Percentiles rank a stretch among this genome's conserved stretches.
Conservation (phyloP, 2,113 vertebrate genomes). For the Muntiacus muntjak region DNA sequence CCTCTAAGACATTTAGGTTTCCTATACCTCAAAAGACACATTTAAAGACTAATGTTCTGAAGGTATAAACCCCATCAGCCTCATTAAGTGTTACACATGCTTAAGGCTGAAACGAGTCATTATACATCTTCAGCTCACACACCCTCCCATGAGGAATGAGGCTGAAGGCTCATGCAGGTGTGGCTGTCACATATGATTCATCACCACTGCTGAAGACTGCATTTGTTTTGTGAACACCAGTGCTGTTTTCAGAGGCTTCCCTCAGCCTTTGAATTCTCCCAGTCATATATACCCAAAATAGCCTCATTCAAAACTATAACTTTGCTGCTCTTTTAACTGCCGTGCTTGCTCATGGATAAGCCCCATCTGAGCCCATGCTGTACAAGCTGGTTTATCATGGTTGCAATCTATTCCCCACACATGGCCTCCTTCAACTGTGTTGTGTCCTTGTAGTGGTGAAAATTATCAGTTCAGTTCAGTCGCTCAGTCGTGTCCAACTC, state of each 20-base stretch:
- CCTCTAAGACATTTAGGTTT: neutral
- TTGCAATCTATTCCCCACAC: neutral
- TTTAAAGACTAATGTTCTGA: neutral
- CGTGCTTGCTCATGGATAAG: neutral
- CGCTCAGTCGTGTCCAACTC: no score
- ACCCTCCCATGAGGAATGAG: neutral
- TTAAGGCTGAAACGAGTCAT: neutral
- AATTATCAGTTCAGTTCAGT: neutral
- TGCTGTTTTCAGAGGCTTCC: neutral
- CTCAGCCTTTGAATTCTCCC: neutral
- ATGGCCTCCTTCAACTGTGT: neutral
- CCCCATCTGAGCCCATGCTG: neutral
- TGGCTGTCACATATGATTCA: neutral
- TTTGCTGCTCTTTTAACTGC: neutral
- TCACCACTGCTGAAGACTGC: neutral
- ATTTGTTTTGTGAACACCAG: neutral
- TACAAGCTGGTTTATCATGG: neutral
- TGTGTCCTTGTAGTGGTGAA: neutral
- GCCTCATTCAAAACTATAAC: neutral
- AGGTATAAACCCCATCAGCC: neutral
- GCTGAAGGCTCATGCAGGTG: neutral
- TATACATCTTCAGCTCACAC: neutral
- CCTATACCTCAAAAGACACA: neutral
- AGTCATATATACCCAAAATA: neutral
- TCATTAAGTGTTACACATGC: neutral